Percentiles rank a stretch among this genome's conserved stretches.
Conservation (phyloP, 2,797 vertebrate species). For the Pangasius mekongensis region DNA sequence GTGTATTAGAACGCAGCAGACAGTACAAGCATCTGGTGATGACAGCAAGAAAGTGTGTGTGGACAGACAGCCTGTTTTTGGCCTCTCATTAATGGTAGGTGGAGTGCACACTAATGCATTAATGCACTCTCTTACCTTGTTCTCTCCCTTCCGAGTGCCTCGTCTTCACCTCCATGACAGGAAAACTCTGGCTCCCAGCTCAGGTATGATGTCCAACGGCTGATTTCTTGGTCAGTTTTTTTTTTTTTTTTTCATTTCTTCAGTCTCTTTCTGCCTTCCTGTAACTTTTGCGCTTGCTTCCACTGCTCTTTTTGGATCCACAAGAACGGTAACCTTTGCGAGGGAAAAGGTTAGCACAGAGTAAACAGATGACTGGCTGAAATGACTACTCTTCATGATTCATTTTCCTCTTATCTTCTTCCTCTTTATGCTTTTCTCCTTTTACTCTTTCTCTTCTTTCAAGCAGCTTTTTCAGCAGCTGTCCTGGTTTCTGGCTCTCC, state of each 20-base stretch:
- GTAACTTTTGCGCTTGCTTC: conserved; percentile 41
- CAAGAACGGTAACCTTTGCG: conserved; percentile 21
- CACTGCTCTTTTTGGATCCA: conserved; percentile 17
- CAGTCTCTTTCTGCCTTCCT: background rate
- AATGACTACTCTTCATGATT: conserved; percentile 22
- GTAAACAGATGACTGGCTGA: conserved; percentile 23
- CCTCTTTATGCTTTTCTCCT: conserved; percentile 28
- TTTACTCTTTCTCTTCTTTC: conserved; percentile 30
- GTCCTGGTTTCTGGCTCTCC: conserved; percentile 59
- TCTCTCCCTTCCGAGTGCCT: conserved; percentile 53
- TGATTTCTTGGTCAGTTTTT: conserved; percentile 31
- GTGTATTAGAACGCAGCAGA: conserved; percentile 16
- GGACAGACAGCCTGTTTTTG: conserved; percentile 64
- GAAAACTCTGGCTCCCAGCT: conserved; percentile 43
- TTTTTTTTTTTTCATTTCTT: conserved; percentile 2
- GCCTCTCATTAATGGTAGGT: conserved; percentile 76
- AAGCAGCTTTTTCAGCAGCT: conserved; percentile 46
- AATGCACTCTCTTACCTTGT: conserved; percentile 68
- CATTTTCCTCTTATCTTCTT: conserved; percentile 27
- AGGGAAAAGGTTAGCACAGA: conserved; percentile 20
- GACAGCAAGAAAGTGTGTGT: conserved; percentile 65
- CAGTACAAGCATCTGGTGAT: conserved; percentile 40
- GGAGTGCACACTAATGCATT: conserved; percentile 66
- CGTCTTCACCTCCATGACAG: conserved; percentile 50
- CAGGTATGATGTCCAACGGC: conserved; percentile 57